Conservation (phyloP, 30 jellyfish, hydroid and myxozoan species). For the Hydra vulgaris region DNA sequence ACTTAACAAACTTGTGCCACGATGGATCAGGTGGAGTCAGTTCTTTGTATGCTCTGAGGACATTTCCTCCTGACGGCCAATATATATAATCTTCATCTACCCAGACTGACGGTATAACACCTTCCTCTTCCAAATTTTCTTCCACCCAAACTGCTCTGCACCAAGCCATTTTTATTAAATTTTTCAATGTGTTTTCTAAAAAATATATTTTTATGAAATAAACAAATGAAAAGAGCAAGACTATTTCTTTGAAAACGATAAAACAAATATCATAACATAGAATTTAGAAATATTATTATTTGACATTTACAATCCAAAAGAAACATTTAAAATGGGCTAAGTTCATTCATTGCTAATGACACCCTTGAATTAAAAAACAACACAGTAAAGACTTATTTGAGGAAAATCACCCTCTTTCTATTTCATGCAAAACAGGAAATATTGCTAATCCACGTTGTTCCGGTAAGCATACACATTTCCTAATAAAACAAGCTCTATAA, state of each 20-base stretch:
- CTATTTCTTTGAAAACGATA: not conserved
- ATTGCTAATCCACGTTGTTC: slow-evolving; percentile 1
- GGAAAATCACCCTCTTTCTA: not conserved
- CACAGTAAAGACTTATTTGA: not conserved
- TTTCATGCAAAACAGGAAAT: not conserved
- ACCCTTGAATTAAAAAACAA: not conserved
- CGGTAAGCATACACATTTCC: not conserved
- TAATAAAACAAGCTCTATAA: not conserved
- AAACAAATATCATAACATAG: not conserved
- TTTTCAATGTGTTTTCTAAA: not conserved
- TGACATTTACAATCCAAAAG: not conserved
- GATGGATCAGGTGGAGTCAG: not conserved
- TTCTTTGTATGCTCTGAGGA: not conserved
- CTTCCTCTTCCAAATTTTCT: not conserved
- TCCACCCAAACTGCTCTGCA: not conserved
- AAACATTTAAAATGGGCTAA: not conserved
- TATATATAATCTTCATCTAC: not conserved
- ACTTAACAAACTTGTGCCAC: not conserved
- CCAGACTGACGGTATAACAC: not conserved
- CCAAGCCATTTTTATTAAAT: not conserved
- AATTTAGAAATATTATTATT: too few species aligned
- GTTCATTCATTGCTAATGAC: not conserved
- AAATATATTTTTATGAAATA: not conserved
- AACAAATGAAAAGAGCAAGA: not conserved
- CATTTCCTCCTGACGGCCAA: not conserved